Evolutionary conservation across 2,888 invertebrate genomes (phyloP), one percentile per base, ranked within the genome.

Genomic region (Amaurobius ferox): DNA sequence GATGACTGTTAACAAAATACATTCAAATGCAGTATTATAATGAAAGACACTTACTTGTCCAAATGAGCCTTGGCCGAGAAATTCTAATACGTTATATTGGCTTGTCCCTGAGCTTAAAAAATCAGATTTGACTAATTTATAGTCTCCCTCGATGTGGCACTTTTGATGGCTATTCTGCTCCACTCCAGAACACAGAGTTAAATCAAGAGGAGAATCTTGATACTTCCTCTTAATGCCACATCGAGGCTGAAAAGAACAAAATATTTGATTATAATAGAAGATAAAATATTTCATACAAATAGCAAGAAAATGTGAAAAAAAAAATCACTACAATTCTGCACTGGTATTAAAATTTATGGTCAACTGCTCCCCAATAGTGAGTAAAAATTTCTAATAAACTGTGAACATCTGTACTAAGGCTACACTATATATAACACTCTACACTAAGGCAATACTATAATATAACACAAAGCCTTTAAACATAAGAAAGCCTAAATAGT

Each of bases 51-150:
- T 90, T 89, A 93, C 93, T 92, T 95, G 94, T 89, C 99, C 99
- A 93, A 99, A 99, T 89, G 99, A 99, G 90, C 99, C 99, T 90
- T 99, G 95, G 90, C 99, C 99, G 91, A 99, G 94, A 93, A 99
- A 99, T 93, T 99, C 99, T 92, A 99, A 93, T 91, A 99, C 98
- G 94, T 98, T 94, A 92, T 95, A 98, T 93, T 98, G 96, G 89
- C 91, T 91, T 90, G 97, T 97, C 90, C 97, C 97, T 90, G 98
- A 98, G 93, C 97, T 98, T 91, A 99, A 95, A 90, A 98, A 93
- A 94, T 99, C 98, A 93, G 99, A 98, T 92, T 99, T 98, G 89
- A 98, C 98, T 92, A 99, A 94, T 93, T 98, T 97, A 93, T 98
- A 99, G 93, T 99, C 98, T 88, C 98, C 98, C 93, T 99, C 98